These are phyloP conservation scores for Carassius auratus DNA, from an alignment of 2,113 vertebrate genomes.

Conservation along the genomic window DNA sequence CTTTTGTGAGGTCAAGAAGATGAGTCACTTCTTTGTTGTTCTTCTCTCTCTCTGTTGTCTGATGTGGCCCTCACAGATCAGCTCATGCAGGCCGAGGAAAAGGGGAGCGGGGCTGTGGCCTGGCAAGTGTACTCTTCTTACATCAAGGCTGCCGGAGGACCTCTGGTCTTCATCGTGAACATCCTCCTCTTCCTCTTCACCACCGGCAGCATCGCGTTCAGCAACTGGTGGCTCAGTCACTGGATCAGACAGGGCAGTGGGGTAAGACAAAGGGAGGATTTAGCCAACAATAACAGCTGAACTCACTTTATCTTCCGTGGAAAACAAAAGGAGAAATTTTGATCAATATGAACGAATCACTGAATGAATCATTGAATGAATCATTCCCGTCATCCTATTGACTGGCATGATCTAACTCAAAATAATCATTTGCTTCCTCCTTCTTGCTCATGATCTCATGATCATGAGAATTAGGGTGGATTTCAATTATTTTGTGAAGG, in stretches of 20 bases:
- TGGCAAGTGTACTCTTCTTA: conserved; percentile 78
- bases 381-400: background rate
- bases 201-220: conserved; percentile 79
- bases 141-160: conserved; percentile 80
- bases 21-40: too few relatives aligned
- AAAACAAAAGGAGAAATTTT: too few relatives aligned
- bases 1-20: too few relatives aligned
- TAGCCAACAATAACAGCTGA: background rate
- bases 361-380: background rate
- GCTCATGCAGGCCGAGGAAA: conserved; percentile 81
- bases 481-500: too few relatives aligned
- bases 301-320: too few relatives aligned
- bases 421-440: background rate
- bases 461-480: too few relatives aligned
- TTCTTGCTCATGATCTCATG: background rate
- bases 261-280: conserved; percentile 64
- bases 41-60: too few relatives aligned
- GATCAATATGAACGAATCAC: background rate
- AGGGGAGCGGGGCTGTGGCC: conserved; percentile 73
- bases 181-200: conserved; percentile 77
- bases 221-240: conserved; percentile 83
- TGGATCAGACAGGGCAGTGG: conserved; percentile 81
- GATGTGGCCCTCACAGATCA: conserved; percentile 56
- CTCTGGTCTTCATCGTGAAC: conserved; percentile 72
- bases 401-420: background rate